Evolutionary conservation across 2,888 invertebrate species (phyloP), one percentile per base, ranked within the genome.

Genomic region (Chironomus riparius): DNA sequence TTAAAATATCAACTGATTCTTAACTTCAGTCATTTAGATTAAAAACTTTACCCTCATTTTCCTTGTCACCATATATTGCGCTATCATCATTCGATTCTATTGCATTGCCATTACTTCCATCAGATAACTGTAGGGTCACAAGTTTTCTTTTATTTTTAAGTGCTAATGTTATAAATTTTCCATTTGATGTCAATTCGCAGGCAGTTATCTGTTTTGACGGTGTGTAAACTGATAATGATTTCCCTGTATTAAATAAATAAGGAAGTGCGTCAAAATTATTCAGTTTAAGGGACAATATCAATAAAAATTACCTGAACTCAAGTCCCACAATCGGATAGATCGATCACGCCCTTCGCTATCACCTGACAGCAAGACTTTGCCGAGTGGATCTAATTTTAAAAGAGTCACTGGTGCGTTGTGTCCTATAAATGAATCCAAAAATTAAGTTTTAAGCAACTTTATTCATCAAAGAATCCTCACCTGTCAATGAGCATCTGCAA

Each of bases 321-420:
- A 83, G 84, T 94, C 91, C 94, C 94, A 94, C 21, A 94, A 86
- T 76, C 94, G 86, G 77, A 94, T 88, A 47, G 92, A 91, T 70
- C 88, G 86, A 83, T 94, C 94, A 76, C 88, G 85, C 77, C 91
- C 89, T 78, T 88, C 86, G 76, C 88, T 87, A 83, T 93, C 93
- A 15, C 89, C 88, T 5, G 94, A 93, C 78, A 94, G 85, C 79
- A 93, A 89, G 75, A 90, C 87, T 70, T 88, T 88, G 47, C 94
- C 93, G 1, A 88, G 86, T 72, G 90, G 89, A 79, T 93, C 91
- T 79, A 94, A 85, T 79, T 90, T 87, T 78, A 95, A 87, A 78
- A 87, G 85, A 73, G 92, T 90, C 0, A 92, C 91, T 7, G 93
- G 91, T 1, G 92, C 89, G 79, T 89, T 90, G 84, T 94, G 94